These are phyloP conservation scores for Sinella curviseta DNA, from an alignment of 1,140 invertebrate species.

Conservation along the genomic window DNA sequence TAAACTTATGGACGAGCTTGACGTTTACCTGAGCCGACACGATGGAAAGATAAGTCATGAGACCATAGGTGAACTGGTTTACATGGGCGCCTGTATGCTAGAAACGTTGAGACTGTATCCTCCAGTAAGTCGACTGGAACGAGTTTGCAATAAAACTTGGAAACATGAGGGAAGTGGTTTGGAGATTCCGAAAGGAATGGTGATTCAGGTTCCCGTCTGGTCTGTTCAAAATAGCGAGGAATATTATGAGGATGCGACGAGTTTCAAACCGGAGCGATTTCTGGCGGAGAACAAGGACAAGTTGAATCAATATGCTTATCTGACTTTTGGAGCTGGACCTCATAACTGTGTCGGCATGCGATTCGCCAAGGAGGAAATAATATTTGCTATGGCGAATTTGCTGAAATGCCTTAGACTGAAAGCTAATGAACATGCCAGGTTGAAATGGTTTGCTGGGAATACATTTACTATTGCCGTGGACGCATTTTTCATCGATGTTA, in stretches of 20 bases:
- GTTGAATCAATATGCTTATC: conserved; percentile 35
- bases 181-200: conserved; percentile 42
- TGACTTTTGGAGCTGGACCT: conserved; percentile 37
- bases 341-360: conserved; percentile 59
- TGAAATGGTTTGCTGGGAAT: too few species aligned
- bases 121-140: conserved; percentile 38
- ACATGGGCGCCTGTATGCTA: conserved; percentile 46
- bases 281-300: conserved; percentile 37
- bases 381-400: conserved; percentile 50
- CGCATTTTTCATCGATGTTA: too few species aligned
- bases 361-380: conserved; percentile 60
- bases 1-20: conserved; percentile 48
- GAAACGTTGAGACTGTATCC: conserved; percentile 46
- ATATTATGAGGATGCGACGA: conserved; percentile 27
- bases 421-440: conserved; percentile 2
- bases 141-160: conserved; percentile 49
- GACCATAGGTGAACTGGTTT: conserved; percentile 40
- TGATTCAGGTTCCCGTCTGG: conserved; percentile 14
- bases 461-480: too few species aligned
- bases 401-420: conserved; percentile 37
- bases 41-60: conserved; percentile 45
- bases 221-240: conserved; percentile 33
- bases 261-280: conserved; percentile 40
- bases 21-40: conserved; percentile 41
- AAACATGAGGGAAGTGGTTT: conserved; percentile 57